Conservation (phyloP, 30 jellyfish, hydroid and myxozoan genomes). For the Mastigias papua region DNA sequence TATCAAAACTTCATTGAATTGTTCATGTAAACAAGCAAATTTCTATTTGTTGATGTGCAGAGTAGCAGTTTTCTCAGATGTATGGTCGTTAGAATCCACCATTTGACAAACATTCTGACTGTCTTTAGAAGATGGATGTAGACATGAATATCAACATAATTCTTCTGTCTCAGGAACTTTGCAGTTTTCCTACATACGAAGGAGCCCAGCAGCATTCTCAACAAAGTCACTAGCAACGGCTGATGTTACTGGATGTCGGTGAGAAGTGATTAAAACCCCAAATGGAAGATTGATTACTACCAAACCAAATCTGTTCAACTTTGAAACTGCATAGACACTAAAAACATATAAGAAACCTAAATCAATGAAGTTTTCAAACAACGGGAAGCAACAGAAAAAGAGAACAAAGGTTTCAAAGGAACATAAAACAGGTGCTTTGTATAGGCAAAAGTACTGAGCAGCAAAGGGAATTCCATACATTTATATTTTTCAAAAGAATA, state of each 20-base stretch:
- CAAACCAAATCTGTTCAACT: conserved; percentile 72
- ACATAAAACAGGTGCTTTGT: too few species aligned
- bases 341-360: conserved; percentile 5
- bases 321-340: conserved; percentile 85
- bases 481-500: too few species aligned
- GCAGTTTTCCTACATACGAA: conserved; percentile 21
- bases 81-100: too few species aligned
- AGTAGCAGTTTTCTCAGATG: too few species aligned
- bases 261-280: conserved; percentile 88
- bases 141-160: not conserved
- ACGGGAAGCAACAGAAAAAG: not conserved
- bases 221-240: conserved; percentile 81
- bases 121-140: not conserved
- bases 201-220: conserved; percentile 76
- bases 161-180: not conserved
- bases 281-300: conserved; percentile 81
- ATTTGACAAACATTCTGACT: too few species aligned
- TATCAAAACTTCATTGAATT: too few species aligned
- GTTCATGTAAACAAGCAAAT: too few species aligned
- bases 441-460: too few species aligned
- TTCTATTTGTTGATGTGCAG: too few species aligned
- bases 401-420: too few species aligned
- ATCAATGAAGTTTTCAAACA: not conserved
- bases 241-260: conserved; percentile 91
- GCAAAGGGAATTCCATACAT: too few species aligned